phyloP scores from a whole-genome alignment of 35 echinoderm and acorn worm species.

The Lytechinus variegatus region DNA sequence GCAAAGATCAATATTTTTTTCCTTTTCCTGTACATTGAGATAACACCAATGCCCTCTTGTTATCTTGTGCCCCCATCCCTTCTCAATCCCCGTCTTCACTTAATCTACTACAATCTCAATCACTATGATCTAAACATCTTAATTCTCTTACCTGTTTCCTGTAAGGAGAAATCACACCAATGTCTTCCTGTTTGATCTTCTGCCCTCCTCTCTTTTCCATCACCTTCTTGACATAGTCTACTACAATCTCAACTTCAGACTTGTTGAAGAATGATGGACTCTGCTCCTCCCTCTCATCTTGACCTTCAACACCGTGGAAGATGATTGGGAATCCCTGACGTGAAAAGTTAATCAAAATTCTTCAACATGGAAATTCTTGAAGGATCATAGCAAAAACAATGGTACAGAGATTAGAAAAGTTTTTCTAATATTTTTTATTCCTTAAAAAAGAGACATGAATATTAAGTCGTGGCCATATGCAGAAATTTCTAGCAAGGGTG shows the following conservation, averaged over 20 bases:
- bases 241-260: slow-evolving; percentile 65
- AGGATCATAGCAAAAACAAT: no score
- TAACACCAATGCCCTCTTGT: slow-evolving; percentile 69
- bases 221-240: slow-evolving; percentile 67
- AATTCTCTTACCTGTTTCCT: slow-evolving; percentile 66
- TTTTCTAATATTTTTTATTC: no score
- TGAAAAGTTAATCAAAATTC: not conserved
- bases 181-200: slow-evolving; percentile 65
- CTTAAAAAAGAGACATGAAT: no score
- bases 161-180: slow-evolving; percentile 83
- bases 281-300: slow-evolving; percentile 69
- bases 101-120: slow-evolving; percentile 61
- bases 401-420: no score
- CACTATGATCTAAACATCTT: not conserved
- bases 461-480: no score
- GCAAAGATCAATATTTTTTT: no score
- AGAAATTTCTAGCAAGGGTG: no score
- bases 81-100: slow-evolving; percentile 56
- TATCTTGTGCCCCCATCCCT: slow-evolving; percentile 66
- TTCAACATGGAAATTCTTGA: not conserved
- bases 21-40: not conserved
- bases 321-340: slow-evolving; percentile 74
- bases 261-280: slow-evolving; percentile 82
- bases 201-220: slow-evolving; percentile 62
- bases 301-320: slow-evolving; percentile 79